Evolutionary conservation across 2,113 vertebrate genomes (phyloP), one percentile per base, ranked within the genome.

Genomic region (Dolichallabes microphthalmus): DNA sequence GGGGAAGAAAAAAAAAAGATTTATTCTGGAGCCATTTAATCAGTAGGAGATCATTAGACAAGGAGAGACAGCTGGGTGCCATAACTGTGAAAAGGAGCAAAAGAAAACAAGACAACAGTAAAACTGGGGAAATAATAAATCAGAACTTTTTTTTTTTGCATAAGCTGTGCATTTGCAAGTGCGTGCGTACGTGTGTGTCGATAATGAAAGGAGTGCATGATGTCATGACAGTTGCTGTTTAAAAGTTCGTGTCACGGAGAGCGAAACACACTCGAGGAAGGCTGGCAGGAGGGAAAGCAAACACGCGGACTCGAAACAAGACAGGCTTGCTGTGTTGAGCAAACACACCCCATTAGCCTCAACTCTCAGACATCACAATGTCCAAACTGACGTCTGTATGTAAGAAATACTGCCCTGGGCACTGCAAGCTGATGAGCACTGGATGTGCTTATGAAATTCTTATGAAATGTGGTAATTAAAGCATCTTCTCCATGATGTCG

Each of bases 261-360:
- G 20, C 19, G 66, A 71, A 14, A 74, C 82, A 74, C 82, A 30
- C 50, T 69, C 32, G 32, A 61, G 52, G 63, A 58, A 4, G 4
- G 32, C 53, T 71, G 53, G 66, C 17, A 14, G 64, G 25, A 61
- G 30, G 53, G 52, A 61, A 35, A 74, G 55, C 39, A 83, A 68
- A 32, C 55, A 15, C 71, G 66, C 64, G 80, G 35, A 80, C 30
- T 50, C 17, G 0, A 79, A 58, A 68, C 32, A 60, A 85, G 69
- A 69, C 64, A 20, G 32, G 25, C 27, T 57, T 30, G n/a, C 60
- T 64, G 71, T 73, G 58, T 45, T 63, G 57, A 9, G 17, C 58
- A 64, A 75, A 84, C 22, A 77, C 82, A 75, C 69, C 76, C 53
- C 76, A 60, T 78, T 78, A 58, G 53, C 55, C 30, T 78, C n/a